Evolutionary conservation across 2,113 vertebrate species (phyloP), one percentile per base, ranked within the genome.

Genomic region (Hippocampus comes): DNA sequence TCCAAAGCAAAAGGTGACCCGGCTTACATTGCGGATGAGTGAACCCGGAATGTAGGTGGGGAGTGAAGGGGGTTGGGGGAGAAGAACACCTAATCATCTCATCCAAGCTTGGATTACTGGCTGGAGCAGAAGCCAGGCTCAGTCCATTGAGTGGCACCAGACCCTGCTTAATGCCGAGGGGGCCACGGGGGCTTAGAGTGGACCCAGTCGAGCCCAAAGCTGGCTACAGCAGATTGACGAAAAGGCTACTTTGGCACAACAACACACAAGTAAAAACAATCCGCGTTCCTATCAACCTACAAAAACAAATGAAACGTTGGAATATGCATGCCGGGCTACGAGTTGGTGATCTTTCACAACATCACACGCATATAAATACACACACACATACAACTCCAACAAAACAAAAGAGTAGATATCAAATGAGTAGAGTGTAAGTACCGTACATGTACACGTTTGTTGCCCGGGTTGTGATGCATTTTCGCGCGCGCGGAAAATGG

Each of bases 131-230:
- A 77, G 75, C 79, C 83, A 81, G 84, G 86, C 83, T 75, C 66
- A 20, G 86, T 74, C 88, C 81, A 91, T 92, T 93, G 89, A 92
- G 80, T 85, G 82, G 87, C 89, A 86, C 73, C 84, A 89, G 87
- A 89, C 88, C 87, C 87, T 86, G 84, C 69, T 87, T 92, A 93
- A 91, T 89, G 71, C 82, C 74, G 76, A 18, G 17, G 30, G 10
- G 27, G 59, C 30, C 30, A 5, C 30, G 60, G n/a, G 84, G 86
- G 88, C 86, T 90, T 91, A 90, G 74, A 74, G 80, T 74, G 79
- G 79, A 87, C 20, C 80, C 80, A 76, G 76, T 30, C 76, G 83
- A 83, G 86, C 77, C 75, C 75, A 74, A 70, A 87, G 75, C 67
- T 15, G 69, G 80, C 84, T 76, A 73, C 70, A 56, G 51, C 69